Evolutionary conservation across 2,888 invertebrate genomes (phyloP), one percentile per base, ranked within the genome.

Genomic region (Acholoe squamosa): DNA sequence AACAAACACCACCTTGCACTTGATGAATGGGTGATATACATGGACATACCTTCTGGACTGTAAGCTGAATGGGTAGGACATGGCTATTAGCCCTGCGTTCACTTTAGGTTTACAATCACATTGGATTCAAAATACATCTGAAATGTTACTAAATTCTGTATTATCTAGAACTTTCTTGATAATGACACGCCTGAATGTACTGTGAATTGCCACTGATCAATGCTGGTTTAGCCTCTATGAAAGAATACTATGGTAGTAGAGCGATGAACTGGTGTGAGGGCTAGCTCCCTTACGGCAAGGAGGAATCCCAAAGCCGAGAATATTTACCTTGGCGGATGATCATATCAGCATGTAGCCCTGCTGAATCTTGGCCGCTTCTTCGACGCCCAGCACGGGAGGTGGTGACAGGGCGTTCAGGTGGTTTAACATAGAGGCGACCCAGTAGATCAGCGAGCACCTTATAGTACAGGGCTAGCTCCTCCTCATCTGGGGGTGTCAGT

Each of bases 401-500:
- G 86, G 22, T 19, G 52, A 28, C 19, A 10, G 86, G 86, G 7
- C 86, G 86, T 14, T 86, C 86, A 28, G 86, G 86, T 7, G 86
- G 86, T 28, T 86, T 86, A 16, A 56, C 54, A 25, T 86, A 86
- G 86, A 86, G 86, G 3, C 56, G 86, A 28, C 86, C 52, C 31
- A 86, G 86, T 31, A 86, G 86, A 10, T 56, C 54, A 28, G 56
- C 19, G 1, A 54, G 86, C 56, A 54, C 54, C 86, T 86, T 56
- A 54, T 86, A 86, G 86, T 86, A 86, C 56, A 86, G 56, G 16
- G 86, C 31, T 31, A 86, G 86, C 54, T 86, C 86, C 56, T 52
- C n/a, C 54, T 86, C 86, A 28, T 86, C 86, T 19, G 86, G 86
- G 7, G 86, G 86, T 14, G 86, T 86, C 52, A 86, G 86, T 31